phyloP scores from a whole-genome alignment of 2,113 vertebrate species.

The Triplophysa siluroides region DNA sequence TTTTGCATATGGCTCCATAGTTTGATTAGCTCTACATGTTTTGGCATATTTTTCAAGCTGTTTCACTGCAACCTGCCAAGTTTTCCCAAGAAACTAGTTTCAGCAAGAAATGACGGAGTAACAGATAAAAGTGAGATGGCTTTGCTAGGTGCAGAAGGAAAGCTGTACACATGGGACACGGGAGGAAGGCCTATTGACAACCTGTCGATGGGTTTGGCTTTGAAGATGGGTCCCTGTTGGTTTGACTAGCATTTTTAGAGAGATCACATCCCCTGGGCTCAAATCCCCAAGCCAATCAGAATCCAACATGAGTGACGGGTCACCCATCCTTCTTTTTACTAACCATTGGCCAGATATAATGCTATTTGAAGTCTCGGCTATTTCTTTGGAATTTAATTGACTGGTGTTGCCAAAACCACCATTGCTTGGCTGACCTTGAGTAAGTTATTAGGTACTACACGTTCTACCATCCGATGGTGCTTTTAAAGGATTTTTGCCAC shows the following conservation, averaged over 20 bases:
- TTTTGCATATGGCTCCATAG: not conserved
- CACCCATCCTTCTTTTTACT: slow-evolving; percentile 1
- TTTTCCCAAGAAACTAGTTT: slow-evolving; percentile 15
- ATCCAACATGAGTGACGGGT: slow-evolving; percentile 1
- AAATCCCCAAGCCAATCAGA: slow-evolving; percentile 32
- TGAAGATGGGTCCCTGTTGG: slow-evolving; percentile 68
- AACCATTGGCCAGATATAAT: not conserved
- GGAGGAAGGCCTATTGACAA: slow-evolving; percentile 58
- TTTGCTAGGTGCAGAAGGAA: slow-evolving; percentile 2
- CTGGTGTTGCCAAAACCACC: not conserved
- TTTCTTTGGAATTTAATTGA: not conserved
- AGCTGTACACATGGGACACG: slow-evolving; percentile 18
- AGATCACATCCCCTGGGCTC: slow-evolving; percentile 48
- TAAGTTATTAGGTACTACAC: not conserved
- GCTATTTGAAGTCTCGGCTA: not conserved
- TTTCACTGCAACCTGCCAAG: not conserved
- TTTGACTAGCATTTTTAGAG: slow-evolving; percentile 51
- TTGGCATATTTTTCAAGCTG: not conserved
- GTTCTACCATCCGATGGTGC: not conserved
- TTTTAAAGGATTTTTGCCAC: not conserved
- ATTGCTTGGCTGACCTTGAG: not conserved
- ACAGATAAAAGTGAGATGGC: slow-evolving; percentile 35
- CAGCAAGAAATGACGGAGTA: slow-evolving; percentile 16
- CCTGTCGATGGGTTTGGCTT: slow-evolving; percentile 67
- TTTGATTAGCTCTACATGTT: slow-evolving; percentile 28